Evolutionary conservation across 1,140 invertebrate genomes (phyloP).

Genomic region (Microplitis demolitor): DNA sequence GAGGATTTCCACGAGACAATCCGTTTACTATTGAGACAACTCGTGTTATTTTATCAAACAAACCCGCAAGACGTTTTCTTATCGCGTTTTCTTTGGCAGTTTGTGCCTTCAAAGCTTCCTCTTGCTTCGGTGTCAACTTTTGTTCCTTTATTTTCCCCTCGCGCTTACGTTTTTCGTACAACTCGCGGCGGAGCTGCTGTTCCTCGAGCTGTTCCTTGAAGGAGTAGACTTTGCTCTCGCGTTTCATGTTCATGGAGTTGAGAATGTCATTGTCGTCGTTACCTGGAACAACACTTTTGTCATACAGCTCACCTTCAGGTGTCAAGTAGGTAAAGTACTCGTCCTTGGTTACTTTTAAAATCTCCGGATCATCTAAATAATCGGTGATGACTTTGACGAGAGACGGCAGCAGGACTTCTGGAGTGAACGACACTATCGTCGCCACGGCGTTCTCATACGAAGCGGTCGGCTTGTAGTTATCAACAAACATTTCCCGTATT

Average conservation of each 20-base stretch:
- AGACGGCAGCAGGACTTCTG: slow-evolving; percentile 68
- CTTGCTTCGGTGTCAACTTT: slow-evolving; percentile 87
- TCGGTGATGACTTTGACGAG: slow-evolving; percentile 64
- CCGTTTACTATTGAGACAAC: slow-evolving; percentile 71
- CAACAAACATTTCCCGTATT: slow-evolving; percentile 67
- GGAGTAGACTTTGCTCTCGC: slow-evolving; percentile 96
- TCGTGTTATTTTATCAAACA: slow-evolving; percentile 68
- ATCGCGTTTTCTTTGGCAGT: slow-evolving; percentile 84
- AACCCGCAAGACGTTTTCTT: slow-evolving; percentile 67
- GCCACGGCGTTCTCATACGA: slow-evolving; percentile 70
- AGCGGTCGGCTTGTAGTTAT: slow-evolving; percentile 63
- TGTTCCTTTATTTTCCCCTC: slow-evolving; percentile 81
- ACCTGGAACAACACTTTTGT: slow-evolving; percentile 85
- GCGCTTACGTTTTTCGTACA: slow-evolving; percentile 85
- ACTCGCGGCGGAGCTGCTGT: slow-evolving; percentile 85
- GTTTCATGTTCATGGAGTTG: slow-evolving; percentile 85
- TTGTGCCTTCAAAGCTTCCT: slow-evolving; percentile 88
- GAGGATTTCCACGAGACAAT: slow-evolving; percentile 66
- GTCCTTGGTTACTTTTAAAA: slow-evolving; percentile 78
- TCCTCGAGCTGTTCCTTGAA: slow-evolving; percentile 97
- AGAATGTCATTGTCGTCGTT: slow-evolving; percentile 68
- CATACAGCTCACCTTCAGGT: slow-evolving; percentile 88
- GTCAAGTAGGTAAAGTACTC: slow-evolving; percentile 90
- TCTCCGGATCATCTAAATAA: slow-evolving; percentile 69
- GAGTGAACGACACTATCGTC: slow-evolving; percentile 68